Percentiles rank a stretch among this genome's conserved stretches.
phyloP scores from a whole-genome alignment of 2,888 invertebrate species.

The Ligdia adustata region DNA sequence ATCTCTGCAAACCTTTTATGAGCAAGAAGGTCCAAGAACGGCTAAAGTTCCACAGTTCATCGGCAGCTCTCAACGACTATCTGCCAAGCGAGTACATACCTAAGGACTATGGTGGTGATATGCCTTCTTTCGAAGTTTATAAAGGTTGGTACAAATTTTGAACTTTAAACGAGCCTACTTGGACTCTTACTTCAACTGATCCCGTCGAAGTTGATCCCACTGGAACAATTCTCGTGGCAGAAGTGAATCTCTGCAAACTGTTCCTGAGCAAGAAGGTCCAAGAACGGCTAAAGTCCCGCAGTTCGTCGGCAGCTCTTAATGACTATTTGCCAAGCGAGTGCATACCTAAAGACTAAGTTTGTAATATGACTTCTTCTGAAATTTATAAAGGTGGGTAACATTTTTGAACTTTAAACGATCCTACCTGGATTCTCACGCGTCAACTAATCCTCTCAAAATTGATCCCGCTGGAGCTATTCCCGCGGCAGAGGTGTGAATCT shows the following conservation, averaged over 20 bases:
- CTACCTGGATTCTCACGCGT: too few species aligned
- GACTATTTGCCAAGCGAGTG: conserved; percentile 24
- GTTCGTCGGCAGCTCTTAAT: conserved; percentile 6
- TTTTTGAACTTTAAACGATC: too few species aligned
- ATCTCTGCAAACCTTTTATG: conserved; percentile 6
- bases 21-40: conserved; percentile 13
- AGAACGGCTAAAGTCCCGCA: conserved; percentile 9
- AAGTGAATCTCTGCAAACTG: conserved; percentile 12
- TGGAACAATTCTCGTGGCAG: too few species aligned
- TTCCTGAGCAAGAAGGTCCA: conserved; percentile 12
- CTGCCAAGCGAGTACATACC: conserved; percentile 26
- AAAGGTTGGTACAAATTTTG: too few species aligned
- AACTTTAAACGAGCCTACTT: too few species aligned
- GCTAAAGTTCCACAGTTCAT: conserved; percentile 7
- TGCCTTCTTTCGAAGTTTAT: conserved; percentile 5
- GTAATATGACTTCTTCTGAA: conserved; percentile 10
- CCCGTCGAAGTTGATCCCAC: too few species aligned
- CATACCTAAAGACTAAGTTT: conserved; percentile 24
- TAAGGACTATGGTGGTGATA: conserved; percentile 25
- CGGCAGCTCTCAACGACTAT: conserved; percentile 11
- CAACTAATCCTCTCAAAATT: too few species aligned
- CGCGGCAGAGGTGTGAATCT: too few species aligned
- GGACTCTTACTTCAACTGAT: too few species aligned
- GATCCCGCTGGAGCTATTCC: too few species aligned
- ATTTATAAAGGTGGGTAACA: conserved; percentile 21